Percentiles rank a stretch among this genome's conserved stretches.
phyloP scores from a whole-genome alignment of 2,113 vertebrate species.

The Bos indicus region DNA sequence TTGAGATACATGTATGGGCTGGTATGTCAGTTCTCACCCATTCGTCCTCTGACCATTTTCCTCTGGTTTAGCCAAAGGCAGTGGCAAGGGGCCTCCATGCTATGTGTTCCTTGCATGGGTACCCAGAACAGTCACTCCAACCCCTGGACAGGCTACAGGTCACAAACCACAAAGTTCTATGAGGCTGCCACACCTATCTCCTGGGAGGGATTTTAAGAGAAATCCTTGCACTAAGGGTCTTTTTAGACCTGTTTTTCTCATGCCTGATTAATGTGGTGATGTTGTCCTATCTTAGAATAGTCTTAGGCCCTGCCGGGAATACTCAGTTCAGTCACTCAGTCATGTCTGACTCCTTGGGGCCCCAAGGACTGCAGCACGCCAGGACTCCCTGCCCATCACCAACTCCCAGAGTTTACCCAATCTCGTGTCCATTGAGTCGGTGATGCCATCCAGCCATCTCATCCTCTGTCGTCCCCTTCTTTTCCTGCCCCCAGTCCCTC shows the following conservation, averaged over 20 bases:
- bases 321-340: neutral
- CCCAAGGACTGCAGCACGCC: fast-evolving
- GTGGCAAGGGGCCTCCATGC: neutral
- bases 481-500: fast-evolving
- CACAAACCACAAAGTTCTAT: neutral
- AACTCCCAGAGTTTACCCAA: neutral
- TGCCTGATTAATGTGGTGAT: neutral
- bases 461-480: neutral
- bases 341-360: neutral
- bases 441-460: neutral
- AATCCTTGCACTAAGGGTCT: fast-evolving
- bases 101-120: neutral
- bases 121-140: neutral
- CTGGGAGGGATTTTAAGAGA: neutral
- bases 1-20: neutral
- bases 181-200: neutral
- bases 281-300: neutral
- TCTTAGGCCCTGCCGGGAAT: neutral
- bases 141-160: fast-evolving
- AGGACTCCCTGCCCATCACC: neutral
- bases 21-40: neutral
- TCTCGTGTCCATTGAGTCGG: fast-evolving
- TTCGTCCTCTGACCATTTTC: neutral
- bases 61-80: neutral
- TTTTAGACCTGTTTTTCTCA: neutral